Base-by-base conservation (phyloP, 2,113 vertebrate species). In the Stictonetta naevosa region DNA sequence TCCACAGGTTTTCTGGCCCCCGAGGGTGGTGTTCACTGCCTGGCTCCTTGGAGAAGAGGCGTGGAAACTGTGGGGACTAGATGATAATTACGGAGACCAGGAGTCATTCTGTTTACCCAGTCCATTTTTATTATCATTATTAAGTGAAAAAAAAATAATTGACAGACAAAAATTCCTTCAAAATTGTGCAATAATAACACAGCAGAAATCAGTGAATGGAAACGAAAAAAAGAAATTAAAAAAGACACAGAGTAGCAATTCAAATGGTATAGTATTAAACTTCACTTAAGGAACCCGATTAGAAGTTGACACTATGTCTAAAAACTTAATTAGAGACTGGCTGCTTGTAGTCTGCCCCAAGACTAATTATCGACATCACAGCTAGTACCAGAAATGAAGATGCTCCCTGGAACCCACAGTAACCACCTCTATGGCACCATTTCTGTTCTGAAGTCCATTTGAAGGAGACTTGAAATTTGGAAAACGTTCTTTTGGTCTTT, bases 161-260 rank as follows among this genome's bases (percentile, higher is more conserved):
- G 94, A 97, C 97, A 97, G 96, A 98, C 96, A 96, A 97, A 96
- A 93, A 95, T 53, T 97, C 86, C 96, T 96, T 97, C 96, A 92
- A 97, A 96, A 84, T 84, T 98, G 97, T 98, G 97, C 96, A 96
- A 97, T 96, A 96, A 97, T 42, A 96, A 77, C 94, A 93, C 67
- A 96, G 96, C 97, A 96, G 92, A 97, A 96, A 95, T 93, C 91
- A 89, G 90, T 68, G 94, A 96, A 82, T 71, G 53, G 79, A 84
- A 16, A 28, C 13, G 38, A 40, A 40, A 13, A 25, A 13, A 50
- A 25, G 16, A 19, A 46, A 86, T 10, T 38, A 88, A 18, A 31
- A 42, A 8, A 60, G 9, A 59, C 38, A 92, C 6, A 78, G 52
- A 92, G 44, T 93, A 97, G 94, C 92, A 82, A 95, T 53, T 88